A percentile compares a stretch with the other conserved stretches of the same genome.
These are phyloP conservation scores for Xanthorhoe spadicearia DNA, from an alignment of 2,888 invertebrate species.

Conservation along the genomic window DNA sequence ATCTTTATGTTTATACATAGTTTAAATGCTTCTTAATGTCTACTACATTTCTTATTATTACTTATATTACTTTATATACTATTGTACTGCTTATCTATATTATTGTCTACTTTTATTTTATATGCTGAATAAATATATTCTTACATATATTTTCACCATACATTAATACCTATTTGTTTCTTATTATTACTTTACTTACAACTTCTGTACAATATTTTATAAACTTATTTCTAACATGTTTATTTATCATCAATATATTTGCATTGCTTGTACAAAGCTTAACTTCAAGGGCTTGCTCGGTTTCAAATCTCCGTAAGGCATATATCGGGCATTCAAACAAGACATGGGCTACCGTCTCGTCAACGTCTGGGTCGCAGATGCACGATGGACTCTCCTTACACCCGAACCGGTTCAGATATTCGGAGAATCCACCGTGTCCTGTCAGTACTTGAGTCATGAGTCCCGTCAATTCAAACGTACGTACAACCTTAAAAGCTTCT, in stretches of 20 bases:
- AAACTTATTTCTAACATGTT: background rate
- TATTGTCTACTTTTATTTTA: background rate
- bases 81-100: background rate
- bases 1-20: background rate
- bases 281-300: constrained; percentile 11
- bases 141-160: background rate
- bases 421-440: background rate
- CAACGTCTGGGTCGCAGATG: constrained; percentile 23
- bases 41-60: background rate
- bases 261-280: constrained; percentile 1
- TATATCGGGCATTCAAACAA: constrained; percentile 20
- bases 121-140: background rate
- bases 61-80: background rate
- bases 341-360: constrained; percentile 14
- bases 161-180: background rate
- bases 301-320: constrained; percentile 19
- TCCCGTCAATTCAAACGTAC: background rate
- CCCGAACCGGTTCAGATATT: background rate
- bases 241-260: background rate
- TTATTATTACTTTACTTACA: background rate
- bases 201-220: background rate
- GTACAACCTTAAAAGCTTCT: too few species aligned
- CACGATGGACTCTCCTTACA: constrained; percentile 18
- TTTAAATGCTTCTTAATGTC: background rate
- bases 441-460: background rate